Evolutionary conservation across 2,797 vertebrate genomes (phyloP), one percentile per base, ranked within the genome.

Genomic region (Chanos chanos): DNA sequence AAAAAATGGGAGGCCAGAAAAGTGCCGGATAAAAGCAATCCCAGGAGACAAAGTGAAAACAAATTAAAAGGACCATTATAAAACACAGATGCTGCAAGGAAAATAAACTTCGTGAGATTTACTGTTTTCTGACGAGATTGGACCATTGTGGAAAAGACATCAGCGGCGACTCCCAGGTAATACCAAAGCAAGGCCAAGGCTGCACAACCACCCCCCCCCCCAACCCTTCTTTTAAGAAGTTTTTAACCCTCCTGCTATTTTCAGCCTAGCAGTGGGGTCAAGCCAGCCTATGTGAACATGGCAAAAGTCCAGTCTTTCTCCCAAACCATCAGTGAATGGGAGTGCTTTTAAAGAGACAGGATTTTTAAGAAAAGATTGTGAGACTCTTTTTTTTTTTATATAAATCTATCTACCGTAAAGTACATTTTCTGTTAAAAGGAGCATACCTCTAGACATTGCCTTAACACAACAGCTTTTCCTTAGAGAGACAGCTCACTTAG

Each of bases 41-140:
- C 93, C 92, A 79, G 73, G 80, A 92, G 94, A 92, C 89, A 76
- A 85, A 93, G 91, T 80, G 85, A 94, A 95, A 95, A 95, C 93
- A 96, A 96, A 96, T 95, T 92, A 93, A 95, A 93, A 89, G 91
- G 81, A 78, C 87, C 85, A 84, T 94, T 95, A 93, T 94, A 96
- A 95, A 95, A 96, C 89, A 93, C 94, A 96, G 94, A 97, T 94
- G 92, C 92, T 94, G 90, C 85, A 93, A 94, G 86, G 89, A 94
- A 97, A 97, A 95, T 93, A 95, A 94, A 93, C 91, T 91, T 88
- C 72, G 71, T 76, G 87, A 93, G 94, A 96, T 96, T 94, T 94
- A 94, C 83, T 87, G 89, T 72, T 72, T 89, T 90, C 85, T 87
- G 87, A 89, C 90, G 90, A 87, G 90, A 86, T 86, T 77, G 80